phyloP scores from a whole-genome alignment of 2,888 invertebrate species.

The Halocaridina rubra region DNA sequence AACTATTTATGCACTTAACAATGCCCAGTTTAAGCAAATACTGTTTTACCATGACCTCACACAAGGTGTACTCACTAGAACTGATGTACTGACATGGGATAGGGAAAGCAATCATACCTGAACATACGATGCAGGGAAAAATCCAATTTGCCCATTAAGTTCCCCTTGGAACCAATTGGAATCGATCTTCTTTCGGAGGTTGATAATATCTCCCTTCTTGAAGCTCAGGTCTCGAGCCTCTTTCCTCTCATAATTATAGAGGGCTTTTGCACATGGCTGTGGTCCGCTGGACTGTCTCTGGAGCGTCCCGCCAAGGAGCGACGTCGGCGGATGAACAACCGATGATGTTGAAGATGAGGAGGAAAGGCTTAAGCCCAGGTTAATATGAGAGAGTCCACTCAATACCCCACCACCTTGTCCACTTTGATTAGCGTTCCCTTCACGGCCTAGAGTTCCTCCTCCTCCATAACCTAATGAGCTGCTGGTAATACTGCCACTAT shows the following conservation, averaged over 20 bases:
- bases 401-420: not conserved
- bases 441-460: conserved; percentile 10
- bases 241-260: conserved; percentile 87
- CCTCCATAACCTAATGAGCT: not conserved
- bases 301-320: not conserved
- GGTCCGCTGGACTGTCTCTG: conserved; percentile 7
- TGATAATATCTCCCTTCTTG: conserved; percentile 85
- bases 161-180: conserved; percentile 90
- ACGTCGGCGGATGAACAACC: not conserved
- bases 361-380: not conserved
- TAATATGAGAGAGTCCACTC: not conserved
- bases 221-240: conserved; percentile 87
- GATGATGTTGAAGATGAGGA: conserved; percentile 1
- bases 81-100: not conserved
- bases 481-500: not conserved
- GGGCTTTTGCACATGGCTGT: conserved; percentile 76
- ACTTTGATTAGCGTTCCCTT: not conserved
- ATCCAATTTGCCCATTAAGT: conserved; percentile 80
- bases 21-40: not conserved
- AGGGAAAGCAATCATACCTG: conserved; percentile 72
- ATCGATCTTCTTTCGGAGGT: conserved; percentile 83
- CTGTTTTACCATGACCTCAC: not conserved
- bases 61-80: not conserved
- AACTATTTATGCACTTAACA: no score
- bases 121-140: conserved; percentile 86